Percentiles rank a stretch among this genome's conserved stretches.
phyloP scores from a whole-genome alignment of 2,797 vertebrate genomes.

The Oreonectes daqikongensis region DNA sequence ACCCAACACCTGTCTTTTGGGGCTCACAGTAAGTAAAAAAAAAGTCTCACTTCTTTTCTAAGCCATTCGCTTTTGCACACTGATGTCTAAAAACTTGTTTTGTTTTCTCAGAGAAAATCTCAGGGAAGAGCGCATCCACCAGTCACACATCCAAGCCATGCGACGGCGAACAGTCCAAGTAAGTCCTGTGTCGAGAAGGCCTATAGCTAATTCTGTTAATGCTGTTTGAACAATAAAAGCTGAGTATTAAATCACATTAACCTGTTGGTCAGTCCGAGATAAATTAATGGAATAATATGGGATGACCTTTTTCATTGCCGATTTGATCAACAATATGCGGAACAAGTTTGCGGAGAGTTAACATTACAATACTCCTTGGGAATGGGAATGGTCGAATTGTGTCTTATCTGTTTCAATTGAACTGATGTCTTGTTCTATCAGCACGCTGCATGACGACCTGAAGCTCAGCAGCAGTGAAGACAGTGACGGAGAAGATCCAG shows the following conservation, averaged over 20 bases:
- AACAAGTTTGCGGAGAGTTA: too few relatives aligned
- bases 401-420: background rate
- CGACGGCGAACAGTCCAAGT: conserved; percentile 77
- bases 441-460: conserved; percentile 94
- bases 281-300: too few relatives aligned
- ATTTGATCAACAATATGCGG: background rate
- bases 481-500: conserved; percentile 92
- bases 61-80: background rate
- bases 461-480: conserved; percentile 98
- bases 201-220: background rate
- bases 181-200: conserved; percentile 49
- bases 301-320: too few relatives aligned
- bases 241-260: too few relatives aligned
- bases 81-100: background rate
- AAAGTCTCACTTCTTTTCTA: background rate
- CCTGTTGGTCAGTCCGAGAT: too few relatives aligned
- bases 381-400: background rate
- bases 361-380: too few relatives aligned
- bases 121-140: conserved; percentile 84
- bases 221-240: background rate
- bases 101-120: conserved; percentile 81
- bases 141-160: conserved; percentile 89
- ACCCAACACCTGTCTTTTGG: conserved; percentile 84
- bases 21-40: conserved; percentile 88
- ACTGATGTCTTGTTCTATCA: conserved; percentile 55